Evolutionary conservation across 2,113 vertebrate genomes (phyloP), one percentile per base, ranked within the genome.

Genomic region (Holacanthus passer): DNA sequence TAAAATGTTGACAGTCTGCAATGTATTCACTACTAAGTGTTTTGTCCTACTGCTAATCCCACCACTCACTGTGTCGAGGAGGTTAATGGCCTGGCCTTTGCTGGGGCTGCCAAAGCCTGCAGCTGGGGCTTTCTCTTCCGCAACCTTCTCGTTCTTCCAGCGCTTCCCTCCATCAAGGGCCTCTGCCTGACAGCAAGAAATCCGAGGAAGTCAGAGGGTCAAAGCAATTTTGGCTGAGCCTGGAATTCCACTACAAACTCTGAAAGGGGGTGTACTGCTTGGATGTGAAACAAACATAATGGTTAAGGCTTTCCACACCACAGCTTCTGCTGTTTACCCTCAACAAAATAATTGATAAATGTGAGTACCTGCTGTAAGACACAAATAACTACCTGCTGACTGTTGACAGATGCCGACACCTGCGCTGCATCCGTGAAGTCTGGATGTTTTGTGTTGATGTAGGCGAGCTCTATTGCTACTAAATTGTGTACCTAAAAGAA

Each of bases 361-460:
- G 24, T n/a, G 4, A 64, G 35, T 20, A 56, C 58, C 58, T 74
- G 77, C 64, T 75, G 67, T 62, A 77, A 60, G 24, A 53, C 14
- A 76, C 53, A 88, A 80, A 84, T 41, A 71, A 75, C 79, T 90
- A 96, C 96, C 96, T 96, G 95, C 81, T 95, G 94, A 82, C 90
- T 96, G 93, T 95, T 96, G 87, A 96, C 94, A 10, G 95, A 95
- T 56, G 95, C 95, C 1, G 95, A 96, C 69, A 96, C 95, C 81
- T 96, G 91, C 0, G 94, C 94, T 8, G 96, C 95, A 43, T 96
- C 96, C 0, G 94, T 94, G 84, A 96, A 96, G 86, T 96, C 96
- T 1, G 96, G 96, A 87, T 96, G 96, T 63, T 96, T 96, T 19
- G 96, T 96, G 85, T 96, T 96, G 91, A 96, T 95, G 78, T 96